These are phyloP conservation scores for Eriocheir sinensis DNA, from an alignment of 1,140 invertebrate species.

Conservation along the genomic window DNA sequence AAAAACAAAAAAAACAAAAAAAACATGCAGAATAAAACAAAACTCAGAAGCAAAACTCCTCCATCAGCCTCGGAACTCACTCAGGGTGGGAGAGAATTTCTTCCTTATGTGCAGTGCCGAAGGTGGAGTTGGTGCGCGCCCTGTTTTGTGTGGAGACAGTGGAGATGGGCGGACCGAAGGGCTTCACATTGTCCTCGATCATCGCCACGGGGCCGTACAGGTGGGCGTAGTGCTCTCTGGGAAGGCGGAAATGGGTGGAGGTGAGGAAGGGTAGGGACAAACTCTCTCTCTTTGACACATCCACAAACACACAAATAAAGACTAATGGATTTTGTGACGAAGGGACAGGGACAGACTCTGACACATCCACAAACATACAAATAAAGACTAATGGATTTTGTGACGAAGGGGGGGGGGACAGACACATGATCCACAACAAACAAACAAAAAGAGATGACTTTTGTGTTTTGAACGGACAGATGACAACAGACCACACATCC, in stretches of 20 bases:
- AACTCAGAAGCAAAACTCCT: background rate
- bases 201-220: constrained; percentile 82
- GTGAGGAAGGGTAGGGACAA: background rate
- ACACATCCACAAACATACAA: too few species aligned
- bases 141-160: background rate
- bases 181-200: constrained; percentile 80
- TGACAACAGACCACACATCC: too few species aligned
- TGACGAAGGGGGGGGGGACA: too few species aligned
- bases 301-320: constrained; percentile 58
- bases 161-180: constrained; percentile 3
- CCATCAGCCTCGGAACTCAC: background rate
- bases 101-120: constrained; percentile 43
- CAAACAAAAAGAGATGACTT: too few species aligned
- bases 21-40: background rate
- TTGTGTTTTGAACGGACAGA: too few species aligned
- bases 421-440: too few species aligned
- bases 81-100: constrained; percentile 30
- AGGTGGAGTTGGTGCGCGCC: background rate
- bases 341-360: too few species aligned
- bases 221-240: constrained; percentile 82
- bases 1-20: background rate
- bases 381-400: too few species aligned
- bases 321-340: too few species aligned
- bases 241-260: background rate
- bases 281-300: background rate